phyloP scores from a whole-genome alignment of 2,113 vertebrate genomes.

The Elanoides forficatus region DNA sequence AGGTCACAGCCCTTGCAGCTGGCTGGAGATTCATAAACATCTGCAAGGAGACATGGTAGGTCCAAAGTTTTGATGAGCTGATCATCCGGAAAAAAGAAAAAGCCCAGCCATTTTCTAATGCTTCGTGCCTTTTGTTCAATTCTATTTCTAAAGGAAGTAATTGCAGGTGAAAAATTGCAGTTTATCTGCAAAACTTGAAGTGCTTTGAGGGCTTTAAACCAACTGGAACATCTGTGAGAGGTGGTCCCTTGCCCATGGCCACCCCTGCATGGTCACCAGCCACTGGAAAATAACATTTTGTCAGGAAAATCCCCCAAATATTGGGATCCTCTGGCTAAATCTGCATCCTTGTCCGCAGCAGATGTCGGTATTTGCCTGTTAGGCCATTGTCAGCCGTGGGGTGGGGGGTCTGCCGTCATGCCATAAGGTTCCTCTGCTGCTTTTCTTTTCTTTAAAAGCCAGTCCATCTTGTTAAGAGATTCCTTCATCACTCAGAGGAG shows the following conservation, averaged over 20 bases:
- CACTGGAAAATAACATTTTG: neutral
- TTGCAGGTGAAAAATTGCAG: neutral
- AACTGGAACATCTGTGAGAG: neutral
- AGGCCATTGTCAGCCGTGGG: neutral
- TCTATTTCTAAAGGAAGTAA: neutral
- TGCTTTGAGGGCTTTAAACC: neutral
- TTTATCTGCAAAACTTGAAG: neutral
- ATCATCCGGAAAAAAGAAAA: neutral
- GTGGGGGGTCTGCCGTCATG: neutral
- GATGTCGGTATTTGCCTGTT: fast-evolving
- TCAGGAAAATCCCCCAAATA: neutral
- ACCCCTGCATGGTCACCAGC: neutral
- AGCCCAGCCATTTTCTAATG: fast-evolving
- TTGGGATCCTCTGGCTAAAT: neutral
- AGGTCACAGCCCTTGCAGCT: neutral
- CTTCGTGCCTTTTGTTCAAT: fast-evolving
- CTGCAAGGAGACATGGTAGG: neutral
- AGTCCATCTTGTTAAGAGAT: fast-evolving
- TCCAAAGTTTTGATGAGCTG: neutral
- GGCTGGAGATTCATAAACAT: no score
- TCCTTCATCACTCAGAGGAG: fast-evolving
- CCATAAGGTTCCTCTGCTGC: neutral
- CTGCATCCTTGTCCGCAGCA: neutral
- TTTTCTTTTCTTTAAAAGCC: neutral
- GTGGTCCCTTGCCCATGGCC: neutral